Evolutionary conservation across 2,113 vertebrate genomes (phyloP).

Genomic region (Cololabis saira): DNA sequence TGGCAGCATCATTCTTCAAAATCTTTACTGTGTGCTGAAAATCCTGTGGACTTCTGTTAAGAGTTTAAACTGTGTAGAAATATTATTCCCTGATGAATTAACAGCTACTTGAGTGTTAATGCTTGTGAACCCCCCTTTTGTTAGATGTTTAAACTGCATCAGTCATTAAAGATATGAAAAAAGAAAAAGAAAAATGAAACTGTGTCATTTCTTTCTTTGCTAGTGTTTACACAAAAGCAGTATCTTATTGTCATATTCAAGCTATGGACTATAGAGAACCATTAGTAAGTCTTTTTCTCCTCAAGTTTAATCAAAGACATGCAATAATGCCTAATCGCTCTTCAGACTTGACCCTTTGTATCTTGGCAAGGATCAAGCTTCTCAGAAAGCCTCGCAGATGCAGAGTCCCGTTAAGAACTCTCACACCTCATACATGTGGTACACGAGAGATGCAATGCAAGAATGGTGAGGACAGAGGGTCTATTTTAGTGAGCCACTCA

Average conservation of each 20-base stretch:
- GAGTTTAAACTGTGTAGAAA: too few species aligned
- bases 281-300: too few species aligned
- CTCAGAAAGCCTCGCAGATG: slow-evolving; percentile 24
- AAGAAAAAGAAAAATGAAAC: too few species aligned
- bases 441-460: slow-evolving; percentile 34
- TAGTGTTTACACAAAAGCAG: too few species aligned
- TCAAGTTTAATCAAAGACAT: too few species aligned
- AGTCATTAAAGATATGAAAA: background rate
- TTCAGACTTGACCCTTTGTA: background rate
- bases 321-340: too few species aligned
- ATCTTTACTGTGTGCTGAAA: background rate
- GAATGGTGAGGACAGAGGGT: slow-evolving; percentile 65
- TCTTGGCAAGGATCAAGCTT: background rate
- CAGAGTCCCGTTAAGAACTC: slow-evolving; percentile 35
- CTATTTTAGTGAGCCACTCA: slow-evolving; percentile 81
- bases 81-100: slow-evolving; percentile 2
- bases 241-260: too few species aligned
- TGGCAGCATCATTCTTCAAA: slow-evolving; percentile 56
- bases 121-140: slow-evolving; percentile 4
- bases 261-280: too few species aligned
- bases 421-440: slow-evolving; percentile 52
- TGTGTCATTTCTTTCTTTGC: too few species aligned
- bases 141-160: background rate
- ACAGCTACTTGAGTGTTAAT: slow-evolving; percentile 5
- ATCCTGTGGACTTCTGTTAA: too few species aligned